Evolutionary conservation across 2,113 vertebrate species (phyloP).

Genomic region (Saguinus imperator): DNA sequence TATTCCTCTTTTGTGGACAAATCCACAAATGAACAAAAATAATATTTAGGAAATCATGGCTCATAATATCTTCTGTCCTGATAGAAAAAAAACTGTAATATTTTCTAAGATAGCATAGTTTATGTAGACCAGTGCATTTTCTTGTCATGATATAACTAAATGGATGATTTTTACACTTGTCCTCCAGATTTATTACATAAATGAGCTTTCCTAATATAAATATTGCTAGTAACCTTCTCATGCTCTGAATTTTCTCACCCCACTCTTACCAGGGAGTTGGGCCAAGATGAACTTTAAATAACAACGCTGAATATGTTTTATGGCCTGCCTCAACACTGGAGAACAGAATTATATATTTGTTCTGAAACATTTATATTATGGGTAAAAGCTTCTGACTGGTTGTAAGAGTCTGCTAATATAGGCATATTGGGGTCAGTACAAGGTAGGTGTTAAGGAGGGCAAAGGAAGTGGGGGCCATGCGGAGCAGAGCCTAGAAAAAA

Average conservation of each 20-base stretch:
- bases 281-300: slow-evolving; percentile 45
- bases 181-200: slow-evolving; percentile 7
- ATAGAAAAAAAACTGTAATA: background rate
- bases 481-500: background rate
- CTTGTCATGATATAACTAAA: background rate
- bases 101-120: background rate
- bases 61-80: background rate
- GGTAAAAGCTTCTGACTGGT: background rate
- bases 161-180: background rate
- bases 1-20: background rate
- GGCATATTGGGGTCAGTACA: background rate
- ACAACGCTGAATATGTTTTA: background rate
- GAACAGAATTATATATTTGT: background rate
- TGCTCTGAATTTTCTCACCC: background rate
- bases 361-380: background rate
- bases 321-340: background rate
- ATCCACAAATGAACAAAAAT: background rate
- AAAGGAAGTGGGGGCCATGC: background rate
- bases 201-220: background rate
- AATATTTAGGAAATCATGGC: background rate
- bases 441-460: background rate
- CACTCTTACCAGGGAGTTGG: background rate
- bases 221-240: background rate
- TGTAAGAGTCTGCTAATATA: background rate
- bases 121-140: background rate